Conservation (phyloP, 23 tunicate genomes). For the Styela plicata region DNA sequence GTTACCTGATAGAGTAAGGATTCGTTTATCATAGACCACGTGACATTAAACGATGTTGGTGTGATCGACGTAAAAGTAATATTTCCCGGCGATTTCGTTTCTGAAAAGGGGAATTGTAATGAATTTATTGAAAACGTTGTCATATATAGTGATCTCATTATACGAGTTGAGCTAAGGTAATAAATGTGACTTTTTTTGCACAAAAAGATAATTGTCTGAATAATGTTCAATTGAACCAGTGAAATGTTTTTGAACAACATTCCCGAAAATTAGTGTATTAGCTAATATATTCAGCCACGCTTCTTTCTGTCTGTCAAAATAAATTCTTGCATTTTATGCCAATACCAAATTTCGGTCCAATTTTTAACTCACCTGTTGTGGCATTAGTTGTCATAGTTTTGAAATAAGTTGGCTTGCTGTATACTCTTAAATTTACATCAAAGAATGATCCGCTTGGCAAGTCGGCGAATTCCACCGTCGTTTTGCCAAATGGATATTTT, state of each 20-base stretch:
- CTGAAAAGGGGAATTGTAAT: neutral
- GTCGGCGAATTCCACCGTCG: neutral
- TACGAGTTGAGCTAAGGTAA: too few relatives aligned
- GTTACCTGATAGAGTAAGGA: neutral
- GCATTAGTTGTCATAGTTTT: neutral
- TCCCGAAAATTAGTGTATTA: too few relatives aligned
- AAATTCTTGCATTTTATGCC: too few relatives aligned
- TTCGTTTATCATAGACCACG: neutral
- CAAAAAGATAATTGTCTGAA: too few relatives aligned
- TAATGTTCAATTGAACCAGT: too few relatives aligned
- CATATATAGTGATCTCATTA: too few relatives aligned
- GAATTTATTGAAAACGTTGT: too few relatives aligned
- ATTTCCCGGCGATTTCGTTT: neutral
- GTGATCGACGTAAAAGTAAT: neutral
- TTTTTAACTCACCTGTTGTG: neutral
- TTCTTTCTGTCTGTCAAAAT: too few relatives aligned
- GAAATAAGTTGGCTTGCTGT: neutral
- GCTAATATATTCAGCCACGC: too few relatives aligned
- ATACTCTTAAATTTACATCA: neutral
- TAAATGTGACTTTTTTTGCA: too few relatives aligned
- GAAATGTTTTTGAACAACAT: too few relatives aligned
- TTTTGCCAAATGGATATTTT: neutral
- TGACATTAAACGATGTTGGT: neutral
- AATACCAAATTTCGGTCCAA: neutral
- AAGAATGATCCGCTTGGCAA: constrained; percentile 3